These are phyloP conservation scores for Chamaea fasciata DNA, from an alignment of 2,113 vertebrate species.

Conservation along the genomic window DNA sequence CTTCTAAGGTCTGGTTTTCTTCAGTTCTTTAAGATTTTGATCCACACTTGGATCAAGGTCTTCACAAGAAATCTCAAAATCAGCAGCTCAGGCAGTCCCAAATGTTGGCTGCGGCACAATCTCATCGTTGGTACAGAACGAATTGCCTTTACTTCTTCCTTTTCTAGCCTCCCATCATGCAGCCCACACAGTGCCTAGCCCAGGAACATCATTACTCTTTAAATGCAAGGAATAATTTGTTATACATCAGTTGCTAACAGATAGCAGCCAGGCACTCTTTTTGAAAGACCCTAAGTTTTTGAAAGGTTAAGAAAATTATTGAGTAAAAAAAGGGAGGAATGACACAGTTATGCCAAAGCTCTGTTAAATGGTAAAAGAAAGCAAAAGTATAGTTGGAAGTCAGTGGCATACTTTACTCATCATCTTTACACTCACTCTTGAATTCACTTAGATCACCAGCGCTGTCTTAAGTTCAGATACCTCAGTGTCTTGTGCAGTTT, in stretches of 20 bases:
- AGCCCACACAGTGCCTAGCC: not conserved
- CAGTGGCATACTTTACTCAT: not conserved
- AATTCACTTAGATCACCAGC: not conserved
- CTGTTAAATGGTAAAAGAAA: not conserved
- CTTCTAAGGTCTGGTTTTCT: not conserved
- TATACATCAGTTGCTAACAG: not conserved
- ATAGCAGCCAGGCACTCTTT: not conserved
- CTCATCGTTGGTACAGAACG: not conserved
- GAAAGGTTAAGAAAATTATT: not conserved
- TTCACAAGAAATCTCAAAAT: not conserved
- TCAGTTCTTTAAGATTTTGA: not conserved
- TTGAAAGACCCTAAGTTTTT: not conserved
- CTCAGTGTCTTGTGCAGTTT: not conserved
- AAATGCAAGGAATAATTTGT: conserved; percentile 7
- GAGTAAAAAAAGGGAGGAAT: not conserved
- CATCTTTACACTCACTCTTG: not conserved
- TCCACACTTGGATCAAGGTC: not conserved
- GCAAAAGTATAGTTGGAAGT: not conserved
- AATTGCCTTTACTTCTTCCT: not conserved
- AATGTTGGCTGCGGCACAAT: not conserved
- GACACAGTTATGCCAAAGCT: not conserved
- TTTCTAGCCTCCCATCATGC: not conserved
- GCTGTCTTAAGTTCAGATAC: not conserved
- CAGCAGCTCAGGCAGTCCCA: not conserved
- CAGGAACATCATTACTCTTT: not conserved